Evolutionary conservation across 2,888 invertebrate genomes (phyloP), one percentile per base, ranked within the genome.

Genomic region (Notodonta dromedarius): DNA sequence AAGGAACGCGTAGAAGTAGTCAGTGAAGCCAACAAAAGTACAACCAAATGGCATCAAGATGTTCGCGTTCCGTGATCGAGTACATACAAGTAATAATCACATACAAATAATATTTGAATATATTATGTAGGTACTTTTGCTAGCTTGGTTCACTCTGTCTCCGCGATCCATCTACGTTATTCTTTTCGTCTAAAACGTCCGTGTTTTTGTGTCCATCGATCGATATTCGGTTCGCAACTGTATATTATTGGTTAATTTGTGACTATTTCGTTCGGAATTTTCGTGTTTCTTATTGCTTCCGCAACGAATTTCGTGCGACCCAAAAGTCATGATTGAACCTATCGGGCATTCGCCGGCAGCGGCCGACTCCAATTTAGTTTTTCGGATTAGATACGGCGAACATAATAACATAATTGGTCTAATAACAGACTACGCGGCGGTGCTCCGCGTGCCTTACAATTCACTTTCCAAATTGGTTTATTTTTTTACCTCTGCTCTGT

Each of bases 381-480:
- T 93, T 92, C 87, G 90, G 89, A 93, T 93, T 93, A 93, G 93
- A 93, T 91, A 93, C 93, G 91, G 91, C 91, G 85, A 90, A 91
- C 90, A 91, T 93, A 93, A 93, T 93, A 92, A 93, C 93, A 93
- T 93, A 93, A 93, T 93, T 93, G 93, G 81, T 91, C 90, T 93
- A 93, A 93, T 93, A 93, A 93, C 88, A 93, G 88, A 82, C 85
- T 84, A 81, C 86, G 83, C 87, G 78, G 80, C 84, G 83, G 83
- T 79, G 84, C 85, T 82, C 85, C 90, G 88, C 87, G 88, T 90
- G 89, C 91, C 93, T 90, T 91, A 93, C 90, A 91, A 91, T 93
- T 93, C 92, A 93, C 93, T 93, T 93, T 93, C 91, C 89, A 93
- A 93, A 92, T 93, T 92, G 90, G 92, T 92, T 90, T 91, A 91